Percentiles rank a stretch among this genome's conserved stretches.
phyloP scores from a whole-genome alignment of 1,140 invertebrate species.

The Ostrea edulis region DNA sequence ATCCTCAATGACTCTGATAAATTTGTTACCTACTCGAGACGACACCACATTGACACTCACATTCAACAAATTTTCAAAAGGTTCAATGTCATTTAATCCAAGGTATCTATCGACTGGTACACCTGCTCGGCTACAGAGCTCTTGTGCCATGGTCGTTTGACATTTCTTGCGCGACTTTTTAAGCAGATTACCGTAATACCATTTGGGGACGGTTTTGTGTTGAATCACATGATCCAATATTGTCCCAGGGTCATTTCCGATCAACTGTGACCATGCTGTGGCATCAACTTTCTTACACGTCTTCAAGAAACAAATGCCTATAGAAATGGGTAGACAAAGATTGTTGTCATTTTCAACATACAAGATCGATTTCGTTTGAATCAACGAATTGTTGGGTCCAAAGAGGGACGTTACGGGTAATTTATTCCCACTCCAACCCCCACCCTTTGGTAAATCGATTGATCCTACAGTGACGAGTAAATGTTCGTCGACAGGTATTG shows the following conservation, averaged over 20 bases:
- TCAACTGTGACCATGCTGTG: constrained; percentile 32
- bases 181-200: constrained; percentile 43
- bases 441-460: constrained; percentile 40
- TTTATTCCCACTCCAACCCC: constrained; percentile 39
- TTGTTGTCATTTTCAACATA: constrained; percentile 45
- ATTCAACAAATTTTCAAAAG: constrained; percentile 46
- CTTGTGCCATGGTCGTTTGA: constrained; percentile 23
- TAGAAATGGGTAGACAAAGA: constrained; percentile 43
- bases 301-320: constrained; percentile 44
- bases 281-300: constrained; percentile 43
- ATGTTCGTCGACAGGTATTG: constrained; percentile 41
- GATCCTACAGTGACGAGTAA: constrained; percentile 46
- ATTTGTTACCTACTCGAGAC: constrained; percentile 47
- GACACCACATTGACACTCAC: constrained; percentile 45
- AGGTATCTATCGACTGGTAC: constrained; percentile 36
- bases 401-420: constrained; percentile 41
- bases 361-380: constrained; percentile 26
- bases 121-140: constrained; percentile 26
- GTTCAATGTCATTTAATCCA: constrained; percentile 38
- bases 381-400: constrained; percentile 42
- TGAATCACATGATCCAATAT: constrained; percentile 35
- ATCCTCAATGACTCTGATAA: constrained; percentile 37
- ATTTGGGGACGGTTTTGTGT: constrained; percentile 41
- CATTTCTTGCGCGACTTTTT: constrained; percentile 31
- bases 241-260: constrained; percentile 18